Evolutionary conservation across 2,888 invertebrate genomes (phyloP).

Genomic region (Eugnorisma glareosa): DNA sequence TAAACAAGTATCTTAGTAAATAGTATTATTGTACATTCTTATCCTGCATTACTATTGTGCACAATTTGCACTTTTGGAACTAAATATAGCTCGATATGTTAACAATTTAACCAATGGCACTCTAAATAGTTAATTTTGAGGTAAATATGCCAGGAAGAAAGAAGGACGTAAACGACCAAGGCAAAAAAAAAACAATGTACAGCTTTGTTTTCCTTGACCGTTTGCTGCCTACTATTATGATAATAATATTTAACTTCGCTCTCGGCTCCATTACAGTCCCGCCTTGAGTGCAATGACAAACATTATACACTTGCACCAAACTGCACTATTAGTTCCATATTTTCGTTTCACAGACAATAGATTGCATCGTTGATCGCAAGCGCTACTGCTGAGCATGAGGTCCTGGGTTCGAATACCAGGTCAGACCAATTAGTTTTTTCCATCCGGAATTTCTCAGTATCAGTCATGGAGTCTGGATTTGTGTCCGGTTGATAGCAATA

Average conservation of each 20-base stretch:
- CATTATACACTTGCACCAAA: background rate
- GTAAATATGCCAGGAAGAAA: too few species aligned
- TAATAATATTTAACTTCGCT: background rate
- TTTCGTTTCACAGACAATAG: background rate
- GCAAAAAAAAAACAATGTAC: background rate
- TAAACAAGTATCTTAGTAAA: too few species aligned
- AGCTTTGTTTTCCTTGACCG: background rate
- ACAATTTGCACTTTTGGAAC: too few species aligned
- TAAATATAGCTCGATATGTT: too few species aligned
- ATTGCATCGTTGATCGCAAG: background rate
- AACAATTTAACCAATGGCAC: too few species aligned
- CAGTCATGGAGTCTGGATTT: background rate
- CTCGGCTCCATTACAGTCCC: background rate
- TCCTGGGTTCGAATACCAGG: background rate
- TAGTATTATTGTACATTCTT: too few species aligned
- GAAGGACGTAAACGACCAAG: too few species aligned
- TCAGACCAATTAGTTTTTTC: background rate
- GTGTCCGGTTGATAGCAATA: background rate
- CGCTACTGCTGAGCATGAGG: background rate
- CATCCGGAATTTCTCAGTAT: background rate
- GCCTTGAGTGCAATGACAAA: too few species aligned
- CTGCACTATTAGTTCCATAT: background rate
- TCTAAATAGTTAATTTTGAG: too few species aligned
- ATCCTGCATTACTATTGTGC: too few species aligned
- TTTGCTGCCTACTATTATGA: background rate